These are phyloP conservation scores for Acanthococcus lagerstroemiae DNA, from an alignment of 2,888 invertebrate genomes.

Conservation along the genomic window DNA sequence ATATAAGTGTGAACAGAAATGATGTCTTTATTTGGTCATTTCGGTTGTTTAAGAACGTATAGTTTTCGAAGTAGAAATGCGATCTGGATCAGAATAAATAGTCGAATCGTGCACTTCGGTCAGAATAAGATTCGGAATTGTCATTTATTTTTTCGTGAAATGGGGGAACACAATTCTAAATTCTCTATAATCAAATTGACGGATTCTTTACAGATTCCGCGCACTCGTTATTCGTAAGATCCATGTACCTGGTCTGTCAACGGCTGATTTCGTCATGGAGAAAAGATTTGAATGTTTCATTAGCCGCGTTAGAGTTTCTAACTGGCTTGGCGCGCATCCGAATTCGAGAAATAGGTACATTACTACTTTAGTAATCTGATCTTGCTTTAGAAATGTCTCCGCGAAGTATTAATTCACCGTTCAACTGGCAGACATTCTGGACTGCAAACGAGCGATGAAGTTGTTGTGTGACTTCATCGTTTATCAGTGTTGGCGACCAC, in stretches of 20 bases:
- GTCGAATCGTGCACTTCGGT: too few species aligned
- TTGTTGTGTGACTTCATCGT: slow-evolving; percentile 98
- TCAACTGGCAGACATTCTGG: slow-evolving; percentile 44
- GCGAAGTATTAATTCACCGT: too few species aligned
- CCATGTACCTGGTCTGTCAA: slow-evolving; percentile 89
- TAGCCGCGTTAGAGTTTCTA: slow-evolving; percentile 84
- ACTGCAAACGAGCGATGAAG: slow-evolving; percentile 85
- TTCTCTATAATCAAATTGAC: slow-evolving; percentile 15
- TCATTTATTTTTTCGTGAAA: too few species aligned
- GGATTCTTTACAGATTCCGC: slow-evolving; percentile 60
- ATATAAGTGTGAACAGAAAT: too few species aligned
- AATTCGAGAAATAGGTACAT: slow-evolving; percentile 72
- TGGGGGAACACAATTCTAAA: too few species aligned
- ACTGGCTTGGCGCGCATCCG: slow-evolving; percentile 83
- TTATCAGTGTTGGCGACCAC: slow-evolving; percentile 88
- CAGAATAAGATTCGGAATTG: too few species aligned
- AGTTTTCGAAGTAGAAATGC: too few species aligned
- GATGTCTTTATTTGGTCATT: too few species aligned
- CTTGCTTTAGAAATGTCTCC: too few species aligned
- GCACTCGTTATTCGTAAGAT: slow-evolving; percentile 79
- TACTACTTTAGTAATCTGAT: neutral
- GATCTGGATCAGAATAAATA: too few species aligned
- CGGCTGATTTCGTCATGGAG: slow-evolving; percentile 93
- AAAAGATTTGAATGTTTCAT: slow-evolving; percentile 82
- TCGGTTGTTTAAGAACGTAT: too few species aligned